A percentile compares a stretch with the other conserved stretches of the same genome.
phyloP scores from a whole-genome alignment of 2,113 vertebrate genomes.

The Helogale parvula region DNA sequence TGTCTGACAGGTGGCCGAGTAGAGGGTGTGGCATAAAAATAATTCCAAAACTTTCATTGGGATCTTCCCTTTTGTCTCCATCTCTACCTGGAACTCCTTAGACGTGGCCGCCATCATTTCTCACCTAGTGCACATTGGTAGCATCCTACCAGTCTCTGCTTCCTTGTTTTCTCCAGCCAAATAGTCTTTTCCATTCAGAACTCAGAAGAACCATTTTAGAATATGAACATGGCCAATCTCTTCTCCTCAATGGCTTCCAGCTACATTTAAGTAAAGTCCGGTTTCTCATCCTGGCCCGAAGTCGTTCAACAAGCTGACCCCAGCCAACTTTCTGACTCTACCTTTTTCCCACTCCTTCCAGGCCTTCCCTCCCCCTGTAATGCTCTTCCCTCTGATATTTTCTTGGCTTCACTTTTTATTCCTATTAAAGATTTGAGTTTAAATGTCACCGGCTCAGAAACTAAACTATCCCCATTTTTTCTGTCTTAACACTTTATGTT shows the following conservation, averaged over 20 bases:
- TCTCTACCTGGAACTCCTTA: neutral
- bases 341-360: neutral
- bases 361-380: neutral
- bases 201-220: neutral
- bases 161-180: neutral
- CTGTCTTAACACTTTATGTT: neutral
- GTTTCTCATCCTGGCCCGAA: too few species aligned
- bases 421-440: neutral
- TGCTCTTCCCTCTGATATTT: neutral
- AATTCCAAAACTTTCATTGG: neutral
- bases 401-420: neutral
- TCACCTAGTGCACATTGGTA: neutral
- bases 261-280: neutral
- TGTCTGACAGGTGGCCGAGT: neutral
- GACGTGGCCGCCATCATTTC: neutral
- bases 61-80: neutral
- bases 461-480: neutral
- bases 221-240: neutral
- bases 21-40: neutral
- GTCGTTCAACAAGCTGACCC: rapidly evolving
- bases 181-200: neutral
- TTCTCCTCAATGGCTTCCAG: neutral
- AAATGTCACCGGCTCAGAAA: neutral
- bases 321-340: neutral
- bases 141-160: neutral